Percentiles rank a stretch among this genome's conserved stretches.
These are phyloP conservation scores for Semicossyphus pulcher DNA, from an alignment of 2,113 vertebrate species.

Conservation along the genomic window DNA sequence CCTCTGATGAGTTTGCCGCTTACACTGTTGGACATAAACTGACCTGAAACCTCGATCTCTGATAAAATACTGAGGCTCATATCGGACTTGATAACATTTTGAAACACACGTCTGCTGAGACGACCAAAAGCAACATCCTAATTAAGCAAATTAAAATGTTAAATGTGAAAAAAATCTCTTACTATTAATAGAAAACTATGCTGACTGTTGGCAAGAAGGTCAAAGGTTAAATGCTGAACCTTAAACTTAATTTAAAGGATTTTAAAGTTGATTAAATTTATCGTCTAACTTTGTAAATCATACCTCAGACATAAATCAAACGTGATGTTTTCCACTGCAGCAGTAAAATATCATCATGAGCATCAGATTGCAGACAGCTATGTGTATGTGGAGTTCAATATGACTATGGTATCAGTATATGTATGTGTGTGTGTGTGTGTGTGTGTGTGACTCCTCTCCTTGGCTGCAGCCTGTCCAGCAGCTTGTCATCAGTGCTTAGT, in stretches of 20 bases:
- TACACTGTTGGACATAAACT: too few relatives aligned
- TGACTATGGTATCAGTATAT: conserved; percentile 26
- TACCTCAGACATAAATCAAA: conserved; percentile 34
- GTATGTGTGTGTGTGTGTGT: conserved; percentile 23
- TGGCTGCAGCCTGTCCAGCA: conserved; percentile 56
- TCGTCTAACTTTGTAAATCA: conserved; percentile 34
- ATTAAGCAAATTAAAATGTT: too few relatives aligned
- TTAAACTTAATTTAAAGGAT: background rate
- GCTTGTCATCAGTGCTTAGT: conserved; percentile 77
- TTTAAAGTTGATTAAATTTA: conserved; percentile 11
- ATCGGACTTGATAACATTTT: too few relatives aligned
- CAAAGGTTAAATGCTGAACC: conserved; percentile 33
- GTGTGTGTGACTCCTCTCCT: conserved; percentile 41
- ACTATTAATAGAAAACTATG: too few relatives aligned
- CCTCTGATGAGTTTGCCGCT: too few relatives aligned
- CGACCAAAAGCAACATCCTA: too few relatives aligned
- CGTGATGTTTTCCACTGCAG: conserved; percentile 20
- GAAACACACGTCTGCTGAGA: too few relatives aligned
- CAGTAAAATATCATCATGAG: conserved; percentile 40
- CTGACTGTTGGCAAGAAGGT: conserved; percentile 61
- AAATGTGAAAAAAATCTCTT: too few relatives aligned
- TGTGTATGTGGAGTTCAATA: conserved; percentile 19
- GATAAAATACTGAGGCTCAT: too few relatives aligned
- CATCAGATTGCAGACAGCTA: conserved; percentile 44
- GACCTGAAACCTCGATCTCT: too few relatives aligned